Evolutionary conservation across 2,113 vertebrate species (phyloP).

Genomic region (Thinocorus orbignyianus): DNA sequence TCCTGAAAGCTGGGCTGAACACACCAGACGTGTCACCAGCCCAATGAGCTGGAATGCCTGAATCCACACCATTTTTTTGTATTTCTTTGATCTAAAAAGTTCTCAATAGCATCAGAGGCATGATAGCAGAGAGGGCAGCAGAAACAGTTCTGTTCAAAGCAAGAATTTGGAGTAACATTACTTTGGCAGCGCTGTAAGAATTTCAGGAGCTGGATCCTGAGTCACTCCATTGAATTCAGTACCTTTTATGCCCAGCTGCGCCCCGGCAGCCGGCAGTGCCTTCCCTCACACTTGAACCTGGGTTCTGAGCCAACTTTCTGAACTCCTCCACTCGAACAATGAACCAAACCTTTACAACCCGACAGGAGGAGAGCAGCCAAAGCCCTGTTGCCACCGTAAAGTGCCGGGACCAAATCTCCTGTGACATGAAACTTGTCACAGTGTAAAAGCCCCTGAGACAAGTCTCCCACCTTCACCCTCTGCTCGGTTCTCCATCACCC

Average conservation of each 20-base stretch:
- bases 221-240: accelerated
- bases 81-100: neutral
- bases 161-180: neutral
- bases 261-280: accelerated
- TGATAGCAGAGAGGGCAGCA: accelerated
- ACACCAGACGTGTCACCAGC: neutral
- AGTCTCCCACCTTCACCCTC: neutral
- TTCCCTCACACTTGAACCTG: accelerated
- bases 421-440: accelerated
- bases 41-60: neutral
- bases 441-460: neutral
- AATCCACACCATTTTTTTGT: neutral
- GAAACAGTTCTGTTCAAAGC: neutral
- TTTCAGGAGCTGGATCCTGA: neutral
- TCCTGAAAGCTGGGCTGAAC: neutral
- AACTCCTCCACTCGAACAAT: neutral
- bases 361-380: neutral
- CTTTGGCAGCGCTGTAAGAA: neutral
- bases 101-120: neutral
- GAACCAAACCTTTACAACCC: accelerated
- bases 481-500: accelerated
- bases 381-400: accelerated
- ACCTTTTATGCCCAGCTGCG: accelerated
- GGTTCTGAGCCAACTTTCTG: accelerated
- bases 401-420: accelerated